Evolutionary conservation across 2,113 vertebrate genomes (phyloP).

Genomic region (Podarcis muralis): DNA sequence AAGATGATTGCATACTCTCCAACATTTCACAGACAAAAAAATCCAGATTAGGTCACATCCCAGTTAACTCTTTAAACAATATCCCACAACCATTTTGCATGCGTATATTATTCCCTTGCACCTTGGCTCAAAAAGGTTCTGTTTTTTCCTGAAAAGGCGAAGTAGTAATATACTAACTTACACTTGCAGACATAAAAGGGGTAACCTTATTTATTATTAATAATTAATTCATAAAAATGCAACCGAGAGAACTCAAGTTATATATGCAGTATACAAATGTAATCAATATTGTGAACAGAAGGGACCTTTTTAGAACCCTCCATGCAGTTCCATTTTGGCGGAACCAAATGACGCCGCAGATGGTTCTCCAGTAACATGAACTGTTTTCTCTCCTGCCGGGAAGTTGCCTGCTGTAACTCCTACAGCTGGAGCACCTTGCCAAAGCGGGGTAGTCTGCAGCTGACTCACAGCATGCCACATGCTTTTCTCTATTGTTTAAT

Average conservation of each 20-base stretch:
- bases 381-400: background rate
- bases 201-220: too few species aligned
- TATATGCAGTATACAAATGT: too few species aligned
- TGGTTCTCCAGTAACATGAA: background rate
- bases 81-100: too few species aligned
- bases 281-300: background rate
- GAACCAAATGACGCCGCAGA: background rate
- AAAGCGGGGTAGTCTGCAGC: slow-evolving; percentile 4
- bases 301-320: background rate
- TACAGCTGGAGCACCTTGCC: slow-evolving; percentile 23
- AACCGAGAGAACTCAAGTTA: too few species aligned
- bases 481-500: slow-evolving; percentile 45
- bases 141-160: too few species aligned
- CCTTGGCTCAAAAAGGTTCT: too few species aligned
- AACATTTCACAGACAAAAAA: background rate
- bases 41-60: background rate
- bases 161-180: too few species aligned
- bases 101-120: too few species aligned
- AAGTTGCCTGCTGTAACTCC: background rate
- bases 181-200: too few species aligned
- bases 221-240: too few species aligned
- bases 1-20: background rate
- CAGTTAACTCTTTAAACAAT: too few species aligned
- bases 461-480: background rate
- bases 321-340: background rate